Evolutionary conservation across 2,113 vertebrate species (phyloP).

Genomic region (Chunga burmeisteri): DNA sequence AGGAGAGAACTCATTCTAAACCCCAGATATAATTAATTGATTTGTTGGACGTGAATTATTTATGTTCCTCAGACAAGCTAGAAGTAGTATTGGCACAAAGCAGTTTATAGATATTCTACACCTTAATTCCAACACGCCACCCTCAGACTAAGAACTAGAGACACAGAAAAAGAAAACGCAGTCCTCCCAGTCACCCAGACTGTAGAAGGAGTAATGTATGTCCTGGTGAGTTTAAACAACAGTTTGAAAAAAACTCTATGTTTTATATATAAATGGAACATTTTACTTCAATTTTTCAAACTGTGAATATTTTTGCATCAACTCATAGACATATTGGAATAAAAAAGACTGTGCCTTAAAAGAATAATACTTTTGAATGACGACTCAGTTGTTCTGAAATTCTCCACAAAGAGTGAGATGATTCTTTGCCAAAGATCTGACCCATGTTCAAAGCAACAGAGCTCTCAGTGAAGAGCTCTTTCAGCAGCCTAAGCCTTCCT

Average conservation of each 20-base stretch:
- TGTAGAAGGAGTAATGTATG: not conserved
- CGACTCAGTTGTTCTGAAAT: not conserved
- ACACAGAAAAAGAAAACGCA: not conserved
- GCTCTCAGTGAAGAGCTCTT: not conserved
- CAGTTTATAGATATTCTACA: not conserved
- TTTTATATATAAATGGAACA: not conserved
- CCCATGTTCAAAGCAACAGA: not conserved
- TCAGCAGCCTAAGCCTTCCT: not conserved
- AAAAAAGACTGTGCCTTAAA: not conserved
- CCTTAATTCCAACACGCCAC: not conserved
- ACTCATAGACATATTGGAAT: not conserved
- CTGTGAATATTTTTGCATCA: not conserved
- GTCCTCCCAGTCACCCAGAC: not conserved
- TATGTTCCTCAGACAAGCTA: not conserved
- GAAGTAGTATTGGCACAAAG: not conserved
- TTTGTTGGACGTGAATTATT: not conserved
- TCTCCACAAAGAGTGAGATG: not conserved
- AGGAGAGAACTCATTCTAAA: not conserved
- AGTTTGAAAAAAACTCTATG: not conserved
- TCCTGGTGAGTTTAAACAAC: not conserved
- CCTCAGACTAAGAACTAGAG: not conserved
- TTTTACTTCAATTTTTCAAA: not conserved
- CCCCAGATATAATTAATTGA: not conserved
- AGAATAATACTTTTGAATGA: not conserved
- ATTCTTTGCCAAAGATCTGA: not conserved